Evolutionary conservation across 2,113 vertebrate species (phyloP).

Genomic region (Pterocles burchelli): DNA sequence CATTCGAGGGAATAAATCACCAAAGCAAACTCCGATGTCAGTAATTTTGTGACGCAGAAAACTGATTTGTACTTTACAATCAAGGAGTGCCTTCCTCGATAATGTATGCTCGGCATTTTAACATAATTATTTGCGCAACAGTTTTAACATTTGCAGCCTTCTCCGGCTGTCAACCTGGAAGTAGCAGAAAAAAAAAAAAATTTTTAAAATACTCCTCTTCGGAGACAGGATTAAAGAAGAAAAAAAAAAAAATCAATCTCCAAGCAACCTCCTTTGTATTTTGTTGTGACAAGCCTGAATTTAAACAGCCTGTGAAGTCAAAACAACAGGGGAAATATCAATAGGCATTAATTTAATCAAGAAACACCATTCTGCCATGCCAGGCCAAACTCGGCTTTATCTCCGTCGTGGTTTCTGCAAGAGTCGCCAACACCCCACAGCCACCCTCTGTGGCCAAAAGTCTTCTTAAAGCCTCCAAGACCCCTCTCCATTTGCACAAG

Average conservation of each 20-base stretch:
- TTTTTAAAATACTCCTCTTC: constrained; percentile 53
- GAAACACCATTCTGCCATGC: constrained; percentile 16
- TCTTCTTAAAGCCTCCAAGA: not conserved
- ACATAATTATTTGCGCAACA: constrained; percentile 71
- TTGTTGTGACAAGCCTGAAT: constrained; percentile 81
- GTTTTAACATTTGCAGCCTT: constrained; percentile 54
- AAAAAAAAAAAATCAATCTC: constrained; percentile 69
- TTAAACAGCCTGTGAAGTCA: constrained; percentile 76
- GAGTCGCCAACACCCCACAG: not conserved
- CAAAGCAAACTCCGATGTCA: constrained; percentile 2
- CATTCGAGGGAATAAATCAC: constrained; percentile 56
- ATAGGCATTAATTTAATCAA: constrained; percentile 79
- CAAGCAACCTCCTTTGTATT: constrained; percentile 73
- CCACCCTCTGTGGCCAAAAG: not conserved
- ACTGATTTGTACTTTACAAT: constrained; percentile 67
- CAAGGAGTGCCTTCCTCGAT: constrained; percentile 58
- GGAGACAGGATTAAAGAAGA: constrained; percentile 39
- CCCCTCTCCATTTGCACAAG: not conserved
- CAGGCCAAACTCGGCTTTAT: not conserved
- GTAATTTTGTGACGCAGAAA: constrained; percentile 66
- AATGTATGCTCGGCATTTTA: constrained; percentile 69
- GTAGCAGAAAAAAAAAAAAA: not conserved
- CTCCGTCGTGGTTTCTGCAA: not conserved
- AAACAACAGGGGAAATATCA: constrained; percentile 80
- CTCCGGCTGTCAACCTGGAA: constrained; percentile 59